phyloP scores from a whole-genome alignment of 2,797 vertebrate species.

The Cuculus canorus region DNA sequence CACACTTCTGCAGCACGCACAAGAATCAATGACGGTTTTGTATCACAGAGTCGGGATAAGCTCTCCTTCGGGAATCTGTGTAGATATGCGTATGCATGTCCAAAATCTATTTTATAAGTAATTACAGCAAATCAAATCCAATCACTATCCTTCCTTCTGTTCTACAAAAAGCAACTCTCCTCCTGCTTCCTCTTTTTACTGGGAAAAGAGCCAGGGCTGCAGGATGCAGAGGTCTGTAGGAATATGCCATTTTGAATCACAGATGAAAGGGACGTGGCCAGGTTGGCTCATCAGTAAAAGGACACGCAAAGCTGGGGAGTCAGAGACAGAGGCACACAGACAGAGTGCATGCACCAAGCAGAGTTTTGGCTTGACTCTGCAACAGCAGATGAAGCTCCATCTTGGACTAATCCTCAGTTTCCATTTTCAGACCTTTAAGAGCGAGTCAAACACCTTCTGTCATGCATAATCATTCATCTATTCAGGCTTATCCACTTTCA shows the following conservation, averaged over 20 bases:
- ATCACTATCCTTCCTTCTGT: background rate
- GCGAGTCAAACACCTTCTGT: background rate
- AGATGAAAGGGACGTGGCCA: background rate
- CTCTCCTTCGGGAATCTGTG: background rate
- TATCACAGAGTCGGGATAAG: background rate
- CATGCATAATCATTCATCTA: background rate
- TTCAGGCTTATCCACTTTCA: background rate
- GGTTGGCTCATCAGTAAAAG: background rate
- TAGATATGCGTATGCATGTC: background rate
- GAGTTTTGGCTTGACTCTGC: background rate
- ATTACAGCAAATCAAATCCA: background rate
- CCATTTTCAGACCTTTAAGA: background rate
- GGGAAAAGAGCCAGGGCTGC: slow-evolving; percentile 4
- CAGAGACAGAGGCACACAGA: rapidly evolving
- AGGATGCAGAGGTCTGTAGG: background rate
- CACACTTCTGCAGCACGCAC: background rate
- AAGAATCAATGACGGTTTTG: background rate
- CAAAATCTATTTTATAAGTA: background rate
- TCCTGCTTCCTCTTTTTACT: background rate
- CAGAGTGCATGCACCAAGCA: background rate
- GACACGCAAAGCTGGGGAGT: background rate
- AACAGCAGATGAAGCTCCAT: background rate
- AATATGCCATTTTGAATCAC: background rate
- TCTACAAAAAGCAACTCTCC: background rate
- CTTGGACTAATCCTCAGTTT: background rate